phyloP scores from a whole-genome alignment of 1,140 invertebrate genomes.

The Polyergus mexicanus region DNA sequence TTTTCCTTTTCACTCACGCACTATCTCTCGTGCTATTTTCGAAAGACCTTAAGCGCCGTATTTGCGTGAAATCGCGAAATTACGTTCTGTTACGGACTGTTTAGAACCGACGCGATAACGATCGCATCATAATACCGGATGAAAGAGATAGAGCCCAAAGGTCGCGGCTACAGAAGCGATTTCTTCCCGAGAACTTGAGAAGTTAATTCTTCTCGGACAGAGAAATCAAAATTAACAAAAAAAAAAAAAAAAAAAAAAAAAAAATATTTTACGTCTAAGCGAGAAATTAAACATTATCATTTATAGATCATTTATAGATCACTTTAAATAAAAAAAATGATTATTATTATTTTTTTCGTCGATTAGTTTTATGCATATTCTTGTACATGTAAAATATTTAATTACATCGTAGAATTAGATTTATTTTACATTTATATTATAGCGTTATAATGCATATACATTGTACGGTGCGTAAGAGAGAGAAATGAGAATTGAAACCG shows the following conservation, averaged over 20 bases:
- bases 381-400: background rate
- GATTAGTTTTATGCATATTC: background rate
- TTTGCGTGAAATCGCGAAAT: slow-evolving; percentile 42
- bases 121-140: slow-evolving; percentile 13
- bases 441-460: background rate
- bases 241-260: no score
- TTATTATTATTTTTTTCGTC: background rate
- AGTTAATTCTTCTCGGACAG: background rate
- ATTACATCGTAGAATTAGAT: background rate
- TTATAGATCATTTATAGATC: no score
- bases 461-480: background rate
- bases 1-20: slow-evolving; percentile 52
- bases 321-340: no score
- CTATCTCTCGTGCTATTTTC: slow-evolving; percentile 2
- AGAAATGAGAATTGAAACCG: background rate
- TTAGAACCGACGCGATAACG: slow-evolving; percentile 32
- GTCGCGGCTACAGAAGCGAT: background rate
- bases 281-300: no score
- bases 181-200: background rate
- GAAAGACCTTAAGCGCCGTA: background rate
- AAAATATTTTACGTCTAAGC: no score
- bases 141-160: slow-evolving; percentile 9
- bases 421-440: background rate
- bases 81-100: slow-evolving; percentile 16
- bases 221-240: slow-evolving; percentile 4